These are phyloP conservation scores for Saguinus midas DNA, from an alignment of 2,113 vertebrate genomes.

Conservation along the genomic window DNA sequence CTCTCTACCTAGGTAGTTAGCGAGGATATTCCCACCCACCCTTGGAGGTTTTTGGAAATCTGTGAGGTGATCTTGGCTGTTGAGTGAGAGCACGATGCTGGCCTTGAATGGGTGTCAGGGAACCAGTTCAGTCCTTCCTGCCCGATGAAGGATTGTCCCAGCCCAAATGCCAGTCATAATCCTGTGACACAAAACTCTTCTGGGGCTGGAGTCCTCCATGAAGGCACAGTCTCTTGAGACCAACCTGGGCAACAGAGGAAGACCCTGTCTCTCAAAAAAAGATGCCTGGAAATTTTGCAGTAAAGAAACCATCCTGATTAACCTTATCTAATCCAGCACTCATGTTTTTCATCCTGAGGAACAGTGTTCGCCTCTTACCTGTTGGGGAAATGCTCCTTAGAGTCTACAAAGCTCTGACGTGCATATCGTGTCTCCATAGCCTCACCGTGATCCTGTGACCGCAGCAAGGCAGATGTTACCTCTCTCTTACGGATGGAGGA, in stretches of 20 bases:
- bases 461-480: not conserved
- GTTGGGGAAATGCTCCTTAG: not conserved
- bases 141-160: fast-evolving
- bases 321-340: not conserved
- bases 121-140: not conserved
- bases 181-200: not conserved
- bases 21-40: not conserved
- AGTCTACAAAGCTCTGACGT: not conserved
- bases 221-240: no score
- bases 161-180: fast-evolving
- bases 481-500: not conserved
- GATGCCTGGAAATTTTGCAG: not conserved
- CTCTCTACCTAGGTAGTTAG: not conserved
- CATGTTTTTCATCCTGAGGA: not conserved
- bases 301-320: not conserved
- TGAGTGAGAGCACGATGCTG: not conserved
- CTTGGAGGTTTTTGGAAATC: not conserved
- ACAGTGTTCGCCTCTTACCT: not conserved
- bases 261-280: no score
- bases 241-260: no score
- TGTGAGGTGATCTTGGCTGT: not conserved
- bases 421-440: no score
- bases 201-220: no score
- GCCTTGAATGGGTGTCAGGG: not conserved
- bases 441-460: not conserved